A percentile compares a stretch with the other conserved stretches of the same genome.
phyloP scores from a whole-genome alignment of 1,140 invertebrate species.

The Idris sp. region DNA sequence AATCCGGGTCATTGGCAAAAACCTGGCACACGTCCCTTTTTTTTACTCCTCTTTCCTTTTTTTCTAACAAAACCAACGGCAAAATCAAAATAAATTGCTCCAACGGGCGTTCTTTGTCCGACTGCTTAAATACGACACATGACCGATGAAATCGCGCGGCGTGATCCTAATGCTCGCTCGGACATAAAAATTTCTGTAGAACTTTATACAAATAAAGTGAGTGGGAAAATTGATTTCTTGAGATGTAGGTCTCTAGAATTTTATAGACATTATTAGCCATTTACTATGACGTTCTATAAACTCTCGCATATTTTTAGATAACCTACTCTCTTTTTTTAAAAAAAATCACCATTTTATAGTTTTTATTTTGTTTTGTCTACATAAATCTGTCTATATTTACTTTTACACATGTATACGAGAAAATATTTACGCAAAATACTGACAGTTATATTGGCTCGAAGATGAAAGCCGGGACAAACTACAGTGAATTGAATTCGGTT shows the following conservation, averaged over 20 bases:
- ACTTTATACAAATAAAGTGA: slow-evolving; percentile 38
- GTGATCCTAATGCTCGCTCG: slow-evolving; percentile 21
- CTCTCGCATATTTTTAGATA: slow-evolving; percentile 40
- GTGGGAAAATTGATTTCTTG: slow-evolving; percentile 13
- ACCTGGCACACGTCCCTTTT: slow-evolving; percentile 1
- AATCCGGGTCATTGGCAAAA: slow-evolving; percentile 34
- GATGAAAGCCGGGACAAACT: background rate
- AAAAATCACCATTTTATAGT: no score
- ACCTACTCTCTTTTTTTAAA: slow-evolving; percentile 15
- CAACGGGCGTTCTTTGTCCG: slow-evolving; percentile 11
- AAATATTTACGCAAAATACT: no score
- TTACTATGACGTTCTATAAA: slow-evolving; percentile 21
- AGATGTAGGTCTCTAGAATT: slow-evolving; percentile 34
- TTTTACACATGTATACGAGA: no score
- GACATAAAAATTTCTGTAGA: slow-evolving; percentile 25
- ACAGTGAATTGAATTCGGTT: slow-evolving; percentile 1
- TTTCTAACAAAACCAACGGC: slow-evolving; percentile 32
- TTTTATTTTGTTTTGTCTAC: no score
- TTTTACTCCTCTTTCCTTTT: no score
- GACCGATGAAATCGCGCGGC: slow-evolving; percentile 14
- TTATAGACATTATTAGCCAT: slow-evolving; percentile 23
- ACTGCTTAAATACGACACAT: slow-evolving; percentile 20
- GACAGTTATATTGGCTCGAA: background rate
- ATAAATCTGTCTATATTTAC: no score
- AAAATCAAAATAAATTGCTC: slow-evolving; percentile 49